These are phyloP conservation scores for Spinus olivaceus DNA, from an alignment of 2,797 vertebrate genomes.

Conservation along the genomic window DNA sequence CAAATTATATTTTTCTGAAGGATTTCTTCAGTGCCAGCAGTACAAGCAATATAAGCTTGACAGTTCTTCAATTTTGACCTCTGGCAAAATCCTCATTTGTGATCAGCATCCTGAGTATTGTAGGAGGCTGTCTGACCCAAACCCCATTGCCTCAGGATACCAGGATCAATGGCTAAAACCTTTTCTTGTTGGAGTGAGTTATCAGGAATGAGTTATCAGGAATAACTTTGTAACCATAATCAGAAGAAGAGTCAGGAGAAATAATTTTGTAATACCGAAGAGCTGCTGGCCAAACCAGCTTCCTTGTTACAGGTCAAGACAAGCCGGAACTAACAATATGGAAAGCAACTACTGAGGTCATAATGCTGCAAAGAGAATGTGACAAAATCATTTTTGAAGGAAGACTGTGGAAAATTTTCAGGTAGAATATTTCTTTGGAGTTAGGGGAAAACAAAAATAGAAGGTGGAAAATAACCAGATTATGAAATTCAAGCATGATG, in stretches of 20 bases:
- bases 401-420: neutral
- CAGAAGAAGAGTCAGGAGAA: neutral
- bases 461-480: neutral
- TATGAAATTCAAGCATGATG: neutral
- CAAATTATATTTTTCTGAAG: neutral
- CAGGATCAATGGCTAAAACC: neutral
- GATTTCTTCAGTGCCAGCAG: neutral
- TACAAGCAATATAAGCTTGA: neutral
- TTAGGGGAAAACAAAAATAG: neutral
- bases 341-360: neutral
- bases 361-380: neutral
- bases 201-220: neutral
- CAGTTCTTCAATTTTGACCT: neutral
- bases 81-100: neutral
- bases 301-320: neutral
- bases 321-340: accelerated
- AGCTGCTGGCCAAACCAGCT: neutral
- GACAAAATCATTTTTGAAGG: neutral
- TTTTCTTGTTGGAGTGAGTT: neutral
- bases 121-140: neutral
- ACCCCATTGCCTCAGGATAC: neutral
- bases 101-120: neutral
- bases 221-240: neutral
- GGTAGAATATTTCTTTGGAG: neutral
- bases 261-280: neutral